Evolutionary conservation across 2,888 invertebrate species (phyloP), one percentile per base, ranked within the genome.

Genomic region (Diaperis boleti): DNA sequence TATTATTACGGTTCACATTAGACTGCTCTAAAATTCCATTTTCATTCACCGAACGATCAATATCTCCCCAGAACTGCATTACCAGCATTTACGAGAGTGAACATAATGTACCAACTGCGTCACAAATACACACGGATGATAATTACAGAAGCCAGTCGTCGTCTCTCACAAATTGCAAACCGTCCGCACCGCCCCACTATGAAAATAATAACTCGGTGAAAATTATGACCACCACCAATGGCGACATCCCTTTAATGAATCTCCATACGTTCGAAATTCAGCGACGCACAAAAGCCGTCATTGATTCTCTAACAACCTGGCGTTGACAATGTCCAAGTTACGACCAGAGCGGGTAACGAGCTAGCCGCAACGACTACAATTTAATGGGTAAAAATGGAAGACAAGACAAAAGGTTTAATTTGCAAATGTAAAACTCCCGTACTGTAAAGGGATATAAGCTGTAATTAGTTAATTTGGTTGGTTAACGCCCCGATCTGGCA

Each of bases 71-170:
- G 44, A 18, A 44, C 8, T 44, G 44, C 44, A 44, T 35, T 42
- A 20, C 26, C 35, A 49, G 52, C 33, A 26, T 54, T 35, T 39
- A 54, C 18, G 37, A 45, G 26, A 22, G 22, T 7, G 20, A 50
- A 18, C 35, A 26, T 45, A 45, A 29, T 35, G 54, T 22, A 57
- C 47, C 57, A 57, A 35, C 57, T 57, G 57, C 47, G 57, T 45
- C 22, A 33, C 39, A 47, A 56, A 44, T 54, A 54, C 18, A 41
- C 41, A 22, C 10, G 22, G 29, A 57, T 26, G 18, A 57, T 57
- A 57, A 57, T 57, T 57, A 45, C 57, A n/a, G 31, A 47, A 57
- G 18, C 39, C 13, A 37, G 37, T 52, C 11, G 10, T 20, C 18
- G 26, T 17, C 15, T 31, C 26, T 18, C 55, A 13, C 52, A 52